Evolutionary conservation across 2,113 vertebrate genomes (phyloP), one percentile per base, ranked within the genome.

Genomic region (Phalacrocorax brasilianus): DNA sequence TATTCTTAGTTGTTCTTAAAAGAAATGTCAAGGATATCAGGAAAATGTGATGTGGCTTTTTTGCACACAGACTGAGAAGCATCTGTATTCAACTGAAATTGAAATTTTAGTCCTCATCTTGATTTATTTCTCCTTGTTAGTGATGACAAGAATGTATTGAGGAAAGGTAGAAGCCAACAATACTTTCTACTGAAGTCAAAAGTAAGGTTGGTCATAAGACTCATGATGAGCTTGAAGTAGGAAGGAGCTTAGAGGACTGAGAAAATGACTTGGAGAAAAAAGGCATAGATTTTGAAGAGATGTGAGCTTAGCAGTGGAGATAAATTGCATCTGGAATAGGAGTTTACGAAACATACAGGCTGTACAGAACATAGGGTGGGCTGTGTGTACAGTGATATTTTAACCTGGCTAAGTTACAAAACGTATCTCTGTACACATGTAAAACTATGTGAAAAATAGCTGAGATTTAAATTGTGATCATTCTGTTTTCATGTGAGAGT

Each of bases 1-100:
- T 47, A 3, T 72, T 97, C 75, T 71, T 93, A 65, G 65, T 89
- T 78, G 65, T 93, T 95, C 85, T 91, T 94, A 88, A 91, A 83
- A 86, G 72, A 68, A 94, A 94, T 89, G 65, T 93, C 74, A 95
- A 75, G n/a, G 47, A 63, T 94, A 76, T 65, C 28, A 56, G 72
- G 45, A 71, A 92, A 94, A 82, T 58, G 42, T 5, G 21, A 58
- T 89, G 62, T 49, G 38, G 1, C 1, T 14, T 67, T 94, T 93
- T 88, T 92, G 33, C 58, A 70, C 22, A 42, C 7, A 49, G n/a
- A 27, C 27, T 42, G 33, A 76, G 61, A 91, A 76, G 32, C 33
- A 45, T 82, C 45, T 85, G 2, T 72, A 76, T 75, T 81, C 53
- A 78, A 84, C 65, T 81, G 18, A 66, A 53, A 62, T 49, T 59